Evolutionary conservation across 2,888 invertebrate genomes (phyloP), one percentile per base, ranked within the genome.

Genomic region (Aspidiotus destructor): DNA sequence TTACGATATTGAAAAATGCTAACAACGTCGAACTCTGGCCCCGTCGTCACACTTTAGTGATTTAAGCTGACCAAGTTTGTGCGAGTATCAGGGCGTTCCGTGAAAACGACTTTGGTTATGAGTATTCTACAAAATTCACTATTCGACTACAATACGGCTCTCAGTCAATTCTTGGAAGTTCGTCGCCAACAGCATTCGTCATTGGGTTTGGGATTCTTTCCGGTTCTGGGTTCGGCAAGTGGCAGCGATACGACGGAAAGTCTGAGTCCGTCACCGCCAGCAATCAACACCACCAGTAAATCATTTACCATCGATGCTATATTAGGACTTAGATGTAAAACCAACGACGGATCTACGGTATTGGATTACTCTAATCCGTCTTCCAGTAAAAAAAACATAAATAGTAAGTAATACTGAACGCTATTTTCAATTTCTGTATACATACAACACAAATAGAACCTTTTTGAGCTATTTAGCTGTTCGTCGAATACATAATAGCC

Each of bases 221-320:
- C 67, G 9, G 60, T 60, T 13, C 70, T 76, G 74, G 62, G 55
- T 70, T 72, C 53, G 73, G 75, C 64, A 74, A 76, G 62, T 75
- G 75, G 60, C 76, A 76, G 54, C 76, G 77, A 70, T 76, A 76
- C 61, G 62, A 62, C 62, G 28, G 69, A 70, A 67, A 68, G 65
- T 48, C 72, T 71, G 44, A 71, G 71, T 63, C 73, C 72, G 16
- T 72, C 70, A n/a, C 70, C 57, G 60, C 71, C 67, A 55, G 71
- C 70, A 63, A 69, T 57, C 60, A 67, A 28, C 63, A 70, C 41
- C 10, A 63, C 52, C 55, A 84, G 85, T 55, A 88, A 87, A 75
- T 89, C 89, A 8, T 92, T 92, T 75, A 92, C 92, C 40, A 92
- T 92, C 73, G 92, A 91, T 72, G 90, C 91, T 71, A 91, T 92